These are phyloP conservation scores for Trididemnum clinides DNA, from an alignment of 23 tunicate species.

Conservation along the genomic window DNA sequence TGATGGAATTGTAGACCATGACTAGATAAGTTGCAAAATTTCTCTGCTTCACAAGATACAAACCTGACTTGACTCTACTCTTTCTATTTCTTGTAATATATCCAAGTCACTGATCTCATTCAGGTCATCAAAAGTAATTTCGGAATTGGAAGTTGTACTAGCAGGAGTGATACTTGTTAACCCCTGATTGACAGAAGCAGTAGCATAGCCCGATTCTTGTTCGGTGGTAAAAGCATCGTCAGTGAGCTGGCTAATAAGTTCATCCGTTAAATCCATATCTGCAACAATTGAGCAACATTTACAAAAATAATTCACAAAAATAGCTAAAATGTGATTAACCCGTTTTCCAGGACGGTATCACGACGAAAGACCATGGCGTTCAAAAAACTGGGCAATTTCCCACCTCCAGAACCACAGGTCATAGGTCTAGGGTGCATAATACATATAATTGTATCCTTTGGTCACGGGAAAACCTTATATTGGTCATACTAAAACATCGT, in stretches of 20 bases:
- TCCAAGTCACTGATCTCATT: conserved; percentile 31
- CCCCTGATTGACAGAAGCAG: background rate
- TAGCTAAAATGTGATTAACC: too few relatives aligned
- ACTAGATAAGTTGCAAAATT: too few relatives aligned
- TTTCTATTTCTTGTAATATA: conserved; percentile 43
- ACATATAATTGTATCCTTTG: too few relatives aligned
- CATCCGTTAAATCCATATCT: conserved; percentile 44
- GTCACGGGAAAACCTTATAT: too few relatives aligned
- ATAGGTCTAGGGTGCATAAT: too few relatives aligned
- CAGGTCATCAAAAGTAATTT: background rate
- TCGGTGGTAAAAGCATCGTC: conserved; percentile 19
- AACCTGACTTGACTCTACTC: conserved; percentile 24
- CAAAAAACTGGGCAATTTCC: too few relatives aligned
- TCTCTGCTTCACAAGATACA: background rate
- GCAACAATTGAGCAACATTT: background rate
- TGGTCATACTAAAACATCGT: too few relatives aligned
- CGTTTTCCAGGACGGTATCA: too few relatives aligned
- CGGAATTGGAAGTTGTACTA: background rate
- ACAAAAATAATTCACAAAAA: too few relatives aligned
- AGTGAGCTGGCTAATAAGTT: conserved; percentile 39
- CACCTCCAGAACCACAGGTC: too few relatives aligned
- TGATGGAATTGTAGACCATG: too few relatives aligned
- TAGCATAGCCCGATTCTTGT: conserved; percentile 12
- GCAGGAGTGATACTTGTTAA: background rate
- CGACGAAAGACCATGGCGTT: too few relatives aligned